phyloP scores from a whole-genome alignment of 1,140 invertebrate species.

The Triops longicaudatus region DNA sequence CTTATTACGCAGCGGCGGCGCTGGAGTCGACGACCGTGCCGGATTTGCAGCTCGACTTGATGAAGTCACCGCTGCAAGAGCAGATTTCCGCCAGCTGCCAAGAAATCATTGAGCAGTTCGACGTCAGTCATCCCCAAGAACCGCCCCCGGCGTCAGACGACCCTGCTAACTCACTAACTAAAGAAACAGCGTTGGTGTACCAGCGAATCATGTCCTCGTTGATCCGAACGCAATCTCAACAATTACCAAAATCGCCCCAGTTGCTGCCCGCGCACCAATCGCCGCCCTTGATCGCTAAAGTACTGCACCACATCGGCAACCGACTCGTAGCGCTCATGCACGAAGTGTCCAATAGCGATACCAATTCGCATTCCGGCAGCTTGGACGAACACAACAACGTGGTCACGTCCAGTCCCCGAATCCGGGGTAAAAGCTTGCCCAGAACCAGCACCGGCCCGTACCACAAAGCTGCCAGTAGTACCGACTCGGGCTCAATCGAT shows the following conservation, averaged over 20 bases:
- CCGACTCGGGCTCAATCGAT: constrained; percentile 29
- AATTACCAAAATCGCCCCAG: constrained; percentile 2
- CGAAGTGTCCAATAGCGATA: constrained; percentile 65
- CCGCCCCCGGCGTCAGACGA: constrained; percentile 31
- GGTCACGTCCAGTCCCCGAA: constrained; percentile 30
- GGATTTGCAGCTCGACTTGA: constrained; percentile 39
- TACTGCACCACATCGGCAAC: constrained; percentile 85
- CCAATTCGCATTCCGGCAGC: constrained; percentile 33
- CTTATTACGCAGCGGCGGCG: constrained; percentile 36
- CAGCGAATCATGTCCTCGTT: constrained; percentile 71
- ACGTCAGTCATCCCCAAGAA: constrained; percentile 44
- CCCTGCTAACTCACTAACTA: constrained; percentile 44
- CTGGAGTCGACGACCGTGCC: constrained; percentile 16
- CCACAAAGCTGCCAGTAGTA: constrained; percentile 27
- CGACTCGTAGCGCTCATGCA: constrained; percentile 84
- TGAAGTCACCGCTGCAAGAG: constrained; percentile 62
- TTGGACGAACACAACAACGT: constrained; percentile 31
- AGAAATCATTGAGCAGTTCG: constrained; percentile 78
- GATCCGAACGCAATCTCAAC: constrained; percentile 34
- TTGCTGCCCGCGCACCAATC: constrained; percentile 52
- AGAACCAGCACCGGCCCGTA: neutral
- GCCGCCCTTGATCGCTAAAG: constrained; percentile 78
- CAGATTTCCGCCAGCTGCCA: constrained; percentile 79
- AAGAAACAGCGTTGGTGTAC: constrained; percentile 70
- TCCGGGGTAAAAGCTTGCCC: neutral